Base-by-base conservation (phyloP, 2,797 vertebrate species). In the Gastrophryne carolinensis region DNA sequence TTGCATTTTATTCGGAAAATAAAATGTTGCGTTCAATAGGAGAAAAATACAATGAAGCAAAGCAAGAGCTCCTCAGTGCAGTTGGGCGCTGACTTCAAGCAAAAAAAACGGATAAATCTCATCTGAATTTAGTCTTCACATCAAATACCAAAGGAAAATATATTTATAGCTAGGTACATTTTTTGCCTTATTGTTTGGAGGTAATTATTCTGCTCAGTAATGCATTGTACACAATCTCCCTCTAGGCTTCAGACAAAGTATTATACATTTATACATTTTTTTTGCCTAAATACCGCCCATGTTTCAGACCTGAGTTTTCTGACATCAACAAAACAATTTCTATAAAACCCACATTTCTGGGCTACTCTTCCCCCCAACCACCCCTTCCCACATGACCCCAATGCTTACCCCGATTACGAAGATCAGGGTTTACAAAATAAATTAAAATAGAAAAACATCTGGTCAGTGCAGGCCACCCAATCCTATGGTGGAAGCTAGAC, bases 1-100 rank as follows among this genome's bases (percentile, higher is more conserved):
- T 78, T 78, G 75, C 61, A 72, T 78, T 78, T 78, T 78, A 78
- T 78, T 78, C 15, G 19, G 39, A 72, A 72, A 78, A 72, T 72
- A 72, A 78, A 78, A 72, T 53, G 52, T 64, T 77, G 50, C 60
- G 68, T 72, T 66, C 61, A 69, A 44, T 17, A 10, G 5, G 23
- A 9, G 29, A 61, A 67, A 76, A 21, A 65, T 44, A 68, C 57
- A 50, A 13, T 71, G 19, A 29, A 47, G 9, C 32, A 34, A 50
- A 57, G 65, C 24, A 53, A 19, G 21, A 41, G 12, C 17, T 29
- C 41, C 8, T 57, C 19, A 10, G 23, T 37, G 15, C 21, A 29
- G 53, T 11, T 15, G 49, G 13, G 12, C 15, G 34, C 9, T 6
- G 39, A 64, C 7, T 58, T 10, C 19, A 19, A 8, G 17, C 15